phyloP scores from a whole-genome alignment of 2,113 vertebrate species.

The Syngnathoides biaculeatus region DNA sequence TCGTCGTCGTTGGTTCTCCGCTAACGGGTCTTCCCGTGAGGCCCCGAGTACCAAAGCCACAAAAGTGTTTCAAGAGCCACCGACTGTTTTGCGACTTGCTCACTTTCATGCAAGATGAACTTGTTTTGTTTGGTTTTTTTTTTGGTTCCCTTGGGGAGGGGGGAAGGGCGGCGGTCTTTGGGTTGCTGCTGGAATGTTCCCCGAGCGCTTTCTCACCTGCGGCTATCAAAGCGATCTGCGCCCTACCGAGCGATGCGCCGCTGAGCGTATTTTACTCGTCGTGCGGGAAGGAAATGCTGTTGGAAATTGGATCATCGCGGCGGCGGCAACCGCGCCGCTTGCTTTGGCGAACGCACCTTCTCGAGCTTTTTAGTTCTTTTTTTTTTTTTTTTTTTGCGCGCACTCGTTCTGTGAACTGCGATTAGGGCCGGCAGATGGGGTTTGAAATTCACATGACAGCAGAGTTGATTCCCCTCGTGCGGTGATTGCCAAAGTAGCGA shows the following conservation, averaged over 20 bases:
- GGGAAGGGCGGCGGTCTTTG: too few species aligned
- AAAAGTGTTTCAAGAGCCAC: constrained; percentile 34
- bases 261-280: constrained; percentile 37
- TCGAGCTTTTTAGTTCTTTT: too few species aligned
- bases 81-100: constrained; percentile 48
- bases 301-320: constrained; percentile 51
- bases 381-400: too few species aligned
- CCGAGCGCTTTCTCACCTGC: constrained; percentile 43
- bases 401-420: too few species aligned
- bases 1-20: too few species aligned
- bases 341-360: too few species aligned
- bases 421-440: too few species aligned
- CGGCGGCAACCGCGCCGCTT: constrained; percentile 20
- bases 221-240: constrained; percentile 45
- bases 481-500: too few species aligned
- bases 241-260: constrained; percentile 26
- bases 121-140: constrained; percentile 28
- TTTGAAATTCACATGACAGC: too few species aligned
- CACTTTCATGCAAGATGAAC: constrained; percentile 58
- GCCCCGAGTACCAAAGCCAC: constrained; percentile 20
- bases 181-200: constrained; percentile 32
- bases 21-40: constrained; percentile 37
- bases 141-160: too few species aligned
- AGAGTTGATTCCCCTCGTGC: too few species aligned
- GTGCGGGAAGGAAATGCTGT: constrained; percentile 39